A percentile compares a stretch with the other conserved stretches of the same genome.
These are phyloP conservation scores for Pseudomyrmex gracilis DNA, from an alignment of 1,140 invertebrate species.

Conservation along the genomic window DNA sequence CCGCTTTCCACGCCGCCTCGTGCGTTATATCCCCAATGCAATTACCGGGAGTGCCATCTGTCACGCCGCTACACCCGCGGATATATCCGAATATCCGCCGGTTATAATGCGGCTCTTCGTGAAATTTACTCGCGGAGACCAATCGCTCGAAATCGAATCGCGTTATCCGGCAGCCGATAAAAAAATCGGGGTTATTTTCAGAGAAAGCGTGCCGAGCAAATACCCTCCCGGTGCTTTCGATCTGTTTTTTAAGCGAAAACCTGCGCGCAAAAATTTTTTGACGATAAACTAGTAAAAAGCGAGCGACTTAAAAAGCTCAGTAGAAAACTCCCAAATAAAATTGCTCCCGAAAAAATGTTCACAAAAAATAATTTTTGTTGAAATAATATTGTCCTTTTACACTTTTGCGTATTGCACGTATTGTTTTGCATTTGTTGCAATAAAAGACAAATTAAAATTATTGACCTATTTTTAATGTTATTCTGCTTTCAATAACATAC, in stretches of 20 bases:
- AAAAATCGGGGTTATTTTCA: slow-evolving; percentile 46
- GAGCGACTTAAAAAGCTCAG: neutral
- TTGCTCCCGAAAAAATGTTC: slow-evolving; percentile 9
- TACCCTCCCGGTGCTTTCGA: slow-evolving; percentile 37
- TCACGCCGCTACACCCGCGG: slow-evolving; percentile 67
- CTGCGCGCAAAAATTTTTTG: slow-evolving; percentile 18
- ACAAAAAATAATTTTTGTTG: neutral
- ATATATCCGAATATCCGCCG: slow-evolving; percentile 68
- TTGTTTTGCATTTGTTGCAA: neutral
- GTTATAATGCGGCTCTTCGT: slow-evolving; percentile 62
- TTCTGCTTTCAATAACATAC: neutral
- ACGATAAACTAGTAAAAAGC: slow-evolving; percentile 17
- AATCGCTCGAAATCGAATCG: slow-evolving; percentile 58
- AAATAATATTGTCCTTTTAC: neutral
- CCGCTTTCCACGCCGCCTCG: slow-evolving; percentile 70
- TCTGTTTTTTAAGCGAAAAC: slow-evolving; percentile 37
- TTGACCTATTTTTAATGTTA: neutral
- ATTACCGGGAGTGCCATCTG: slow-evolving; percentile 73
- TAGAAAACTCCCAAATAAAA: neutral
- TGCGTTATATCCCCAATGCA: slow-evolving; percentile 76
- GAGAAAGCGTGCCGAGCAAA: slow-evolving; percentile 40
- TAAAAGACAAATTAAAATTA: neutral
- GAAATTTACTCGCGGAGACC: slow-evolving; percentile 58
- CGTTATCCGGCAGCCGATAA: slow-evolving; percentile 45
- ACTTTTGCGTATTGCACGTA: neutral